Conservation (phyloP, 2,888 invertebrate genomes). For the Creontiades dilutus region DNA sequence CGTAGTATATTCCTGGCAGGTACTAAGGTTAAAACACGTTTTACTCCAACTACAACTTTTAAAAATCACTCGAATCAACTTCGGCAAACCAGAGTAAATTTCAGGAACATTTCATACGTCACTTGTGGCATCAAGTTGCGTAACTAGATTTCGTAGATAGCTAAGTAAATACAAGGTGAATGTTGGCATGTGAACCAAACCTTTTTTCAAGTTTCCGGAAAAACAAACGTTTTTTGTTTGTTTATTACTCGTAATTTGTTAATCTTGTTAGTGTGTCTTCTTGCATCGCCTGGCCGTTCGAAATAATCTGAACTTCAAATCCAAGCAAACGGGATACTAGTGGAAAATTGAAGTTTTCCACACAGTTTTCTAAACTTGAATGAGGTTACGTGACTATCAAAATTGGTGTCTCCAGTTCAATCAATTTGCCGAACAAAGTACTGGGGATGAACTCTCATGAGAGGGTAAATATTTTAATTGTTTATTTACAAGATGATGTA, state of each 20-base stretch:
- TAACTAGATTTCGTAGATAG: background rate
- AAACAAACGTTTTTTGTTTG: slow-evolving; percentile 21
- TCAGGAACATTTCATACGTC: background rate
- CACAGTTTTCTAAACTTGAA: background rate
- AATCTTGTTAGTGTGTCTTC: slow-evolving; percentile 16
- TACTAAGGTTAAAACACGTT: too few species aligned
- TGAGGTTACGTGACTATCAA: background rate
- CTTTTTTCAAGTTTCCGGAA: background rate
- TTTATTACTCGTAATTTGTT: background rate
- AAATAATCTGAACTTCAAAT: background rate
- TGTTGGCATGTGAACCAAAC: slow-evolving; percentile 3
- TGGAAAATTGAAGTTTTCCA: background rate
- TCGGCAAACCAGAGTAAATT: too few species aligned
- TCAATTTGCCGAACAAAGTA: background rate
- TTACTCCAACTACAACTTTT: too few species aligned
- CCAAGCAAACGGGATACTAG: background rate
- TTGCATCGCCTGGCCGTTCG: background rate
- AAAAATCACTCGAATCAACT: too few species aligned
- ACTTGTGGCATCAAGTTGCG: too few species aligned
- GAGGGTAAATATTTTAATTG: background rate
- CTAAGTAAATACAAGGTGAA: background rate
- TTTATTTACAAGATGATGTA: too few species aligned
- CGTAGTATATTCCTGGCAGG: too few species aligned
- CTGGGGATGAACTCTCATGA: background rate
- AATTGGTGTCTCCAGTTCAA: slow-evolving; percentile 14